Conservation (phyloP, 92 coral and sea anemone genomes). For the Parazoanthus atlanticus region DNA sequence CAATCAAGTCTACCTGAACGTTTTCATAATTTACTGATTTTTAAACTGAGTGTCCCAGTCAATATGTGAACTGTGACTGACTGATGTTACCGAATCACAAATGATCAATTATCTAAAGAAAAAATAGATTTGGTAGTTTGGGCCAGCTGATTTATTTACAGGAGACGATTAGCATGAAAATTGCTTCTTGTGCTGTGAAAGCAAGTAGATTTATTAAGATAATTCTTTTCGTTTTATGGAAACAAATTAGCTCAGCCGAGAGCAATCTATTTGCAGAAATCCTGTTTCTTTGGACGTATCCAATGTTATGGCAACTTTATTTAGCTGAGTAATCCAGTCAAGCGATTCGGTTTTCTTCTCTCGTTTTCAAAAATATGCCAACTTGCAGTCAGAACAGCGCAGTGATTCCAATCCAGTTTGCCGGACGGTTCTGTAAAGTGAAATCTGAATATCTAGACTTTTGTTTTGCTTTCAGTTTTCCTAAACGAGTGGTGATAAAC, state of each 20-base stretch:
- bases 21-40: slow-evolving; percentile 24
- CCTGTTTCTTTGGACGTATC: background rate
- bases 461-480: background rate
- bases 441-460: too few species aligned
- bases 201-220: slow-evolving; percentile 7
- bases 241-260: slow-evolving; percentile 14
- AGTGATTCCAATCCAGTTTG: background rate
- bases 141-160: slow-evolving; percentile 32
- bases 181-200: slow-evolving; percentile 28
- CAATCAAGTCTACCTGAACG: slow-evolving; percentile 11
- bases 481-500: background rate
- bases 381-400: background rate
- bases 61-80: background rate
- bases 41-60: background rate
- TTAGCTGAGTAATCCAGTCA: background rate
- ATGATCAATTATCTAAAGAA: slow-evolving; percentile 18
- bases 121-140: background rate
- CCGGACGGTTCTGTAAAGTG: background rate
- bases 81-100: slow-evolving; percentile 7
- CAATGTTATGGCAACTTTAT: background rate
- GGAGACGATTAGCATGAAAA: slow-evolving; percentile 19
- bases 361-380: background rate
- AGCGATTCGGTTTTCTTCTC: background rate
- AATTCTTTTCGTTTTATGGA: slow-evolving; percentile 15
- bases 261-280: slow-evolving; percentile 5